phyloP scores from a whole-genome alignment of 2,888 invertebrate species.

The Xanthorhoe designata region DNA sequence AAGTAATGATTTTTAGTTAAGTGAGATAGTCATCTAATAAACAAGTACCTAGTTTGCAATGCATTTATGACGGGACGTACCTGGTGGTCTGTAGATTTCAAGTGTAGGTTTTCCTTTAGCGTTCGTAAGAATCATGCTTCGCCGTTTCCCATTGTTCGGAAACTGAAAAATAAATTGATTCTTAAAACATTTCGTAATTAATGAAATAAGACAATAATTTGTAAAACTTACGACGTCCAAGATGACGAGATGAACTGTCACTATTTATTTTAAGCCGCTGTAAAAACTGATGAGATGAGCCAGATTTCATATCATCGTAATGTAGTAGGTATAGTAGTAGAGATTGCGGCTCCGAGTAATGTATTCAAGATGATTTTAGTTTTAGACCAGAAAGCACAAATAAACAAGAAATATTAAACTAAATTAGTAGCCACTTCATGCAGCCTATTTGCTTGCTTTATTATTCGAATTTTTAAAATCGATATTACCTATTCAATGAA shows the following conservation, averaged over 20 bases:
- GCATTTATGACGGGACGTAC: conserved; percentile 66
- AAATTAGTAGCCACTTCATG: not conserved
- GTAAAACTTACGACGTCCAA: conserved; percentile 13
- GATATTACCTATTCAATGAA: not conserved
- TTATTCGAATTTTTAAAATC: not conserved
- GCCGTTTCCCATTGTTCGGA: conserved; percentile 89
- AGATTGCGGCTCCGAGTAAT: conserved; percentile 1
- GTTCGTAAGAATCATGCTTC: conserved; percentile 90
- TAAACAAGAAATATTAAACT: not conserved
- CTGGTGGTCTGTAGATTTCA: conserved; percentile 96
- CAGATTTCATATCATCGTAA: conserved; percentile 4
- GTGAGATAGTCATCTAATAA: too few species aligned
- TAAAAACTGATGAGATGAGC: conserved; percentile 32
- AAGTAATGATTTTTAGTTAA: not conserved
- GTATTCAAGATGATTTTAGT: not conserved
- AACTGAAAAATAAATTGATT: conserved; percentile 65
- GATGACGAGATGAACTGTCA: conserved; percentile 48
- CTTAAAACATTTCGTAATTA: conserved; percentile 13
- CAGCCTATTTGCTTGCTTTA: not conserved
- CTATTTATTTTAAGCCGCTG: conserved; percentile 57
- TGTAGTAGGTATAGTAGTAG: not conserved
- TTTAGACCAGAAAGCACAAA: not conserved
- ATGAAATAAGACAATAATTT: not conserved
- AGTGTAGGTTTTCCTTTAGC: conserved; percentile 92
- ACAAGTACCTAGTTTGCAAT: too few species aligned